Evolutionary conservation across 2,113 vertebrate genomes (phyloP).

Genomic region (Salvelinus sp.): DNA sequence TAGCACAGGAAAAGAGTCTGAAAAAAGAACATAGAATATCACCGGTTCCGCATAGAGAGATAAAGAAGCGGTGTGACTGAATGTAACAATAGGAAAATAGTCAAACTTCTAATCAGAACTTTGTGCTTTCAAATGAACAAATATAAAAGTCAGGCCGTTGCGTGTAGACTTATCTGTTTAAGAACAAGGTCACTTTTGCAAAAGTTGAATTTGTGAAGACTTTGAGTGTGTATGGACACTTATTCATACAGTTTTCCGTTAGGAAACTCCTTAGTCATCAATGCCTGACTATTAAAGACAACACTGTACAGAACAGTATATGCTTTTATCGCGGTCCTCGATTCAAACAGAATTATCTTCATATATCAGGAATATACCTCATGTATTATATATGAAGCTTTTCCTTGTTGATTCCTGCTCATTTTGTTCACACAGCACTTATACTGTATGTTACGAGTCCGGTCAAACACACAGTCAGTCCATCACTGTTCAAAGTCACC

Average conservation of each 20-base stretch:
- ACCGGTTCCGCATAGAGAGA: slow-evolving; percentile 24
- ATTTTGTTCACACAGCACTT: slow-evolving; percentile 26
- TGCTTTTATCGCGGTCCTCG: not conserved
- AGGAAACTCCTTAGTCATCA: not conserved
- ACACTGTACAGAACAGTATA: not conserved
- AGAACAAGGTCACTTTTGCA: slow-evolving; percentile 47
- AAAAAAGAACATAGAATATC: slow-evolving; percentile 31
- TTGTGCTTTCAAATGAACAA: slow-evolving; percentile 50
- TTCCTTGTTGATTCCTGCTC: slow-evolving; percentile 31
- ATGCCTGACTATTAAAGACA: no score
- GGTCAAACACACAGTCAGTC: not conserved
- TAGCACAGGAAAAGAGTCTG: slow-evolving; percentile 32
- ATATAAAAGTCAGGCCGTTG: slow-evolving; percentile 49
- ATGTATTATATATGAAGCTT: slow-evolving; percentile 14
- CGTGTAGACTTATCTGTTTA: not conserved
- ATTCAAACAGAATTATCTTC: slow-evolving; percentile 18
- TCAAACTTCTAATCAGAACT: slow-evolving; percentile 16
- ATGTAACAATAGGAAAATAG: slow-evolving; percentile 38
- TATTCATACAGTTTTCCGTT: not conserved
- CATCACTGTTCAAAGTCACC: slow-evolving; percentile 30
- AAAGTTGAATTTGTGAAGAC: slow-evolving; percentile 25
- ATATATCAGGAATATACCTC: slow-evolving; percentile 11
- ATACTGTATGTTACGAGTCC: not conserved
- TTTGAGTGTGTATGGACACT: slow-evolving; percentile 13
- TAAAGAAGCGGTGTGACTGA: slow-evolving; percentile 53